Evolutionary conservation across 92 coral and sea anemone genomes (phyloP), one percentile per base, ranked within the genome.

Genomic region (Actinostola sp.): DNA sequence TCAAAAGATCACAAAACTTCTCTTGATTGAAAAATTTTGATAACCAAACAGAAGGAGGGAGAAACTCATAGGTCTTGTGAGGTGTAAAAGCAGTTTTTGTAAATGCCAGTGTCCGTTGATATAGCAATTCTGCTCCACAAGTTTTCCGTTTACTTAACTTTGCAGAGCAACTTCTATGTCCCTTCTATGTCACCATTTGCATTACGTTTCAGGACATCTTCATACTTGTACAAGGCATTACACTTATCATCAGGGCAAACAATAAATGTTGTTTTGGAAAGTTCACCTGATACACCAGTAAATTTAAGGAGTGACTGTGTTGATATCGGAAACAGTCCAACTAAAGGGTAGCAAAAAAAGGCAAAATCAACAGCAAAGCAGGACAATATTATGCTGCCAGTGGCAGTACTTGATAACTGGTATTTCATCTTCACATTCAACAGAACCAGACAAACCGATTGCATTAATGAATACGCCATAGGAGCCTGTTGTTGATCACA

Each of bases 21-120:
- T 51, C 30, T 34, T 61, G 29, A 26, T 48, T 33, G 60, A 78
- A 70, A 63, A 79, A 45, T 35, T 59, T 57, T 15, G 53, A 31
- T 19, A 79, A 56, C 84, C 84, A 79, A 15, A 39, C 63, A 32
- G 77, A 79, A 29, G 84, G 71, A 17, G 84, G 71, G 14, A 69
- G 39, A 35, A 70, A 79, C 24, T 57, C 70, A 70, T 56, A 70
- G 2, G 55, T 71, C 54, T 79, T 79, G 29, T 42, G 46, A 16
- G 76, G 76, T 31, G 53, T 67, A 57, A 67, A 44, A 33, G 32
- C 24, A 36, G 30, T 48, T 20, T 63, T 64, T 24, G 65, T 63
- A 48, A 76, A 50, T 12, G 72, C 61, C 11, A 76, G 42, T 35
- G 19, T 41, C 52, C 44, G 62, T 20, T 45, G 50, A 63, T 68